Base-by-base conservation (phyloP, 2,888 invertebrate species). In the Dioctria linearis region DNA sequence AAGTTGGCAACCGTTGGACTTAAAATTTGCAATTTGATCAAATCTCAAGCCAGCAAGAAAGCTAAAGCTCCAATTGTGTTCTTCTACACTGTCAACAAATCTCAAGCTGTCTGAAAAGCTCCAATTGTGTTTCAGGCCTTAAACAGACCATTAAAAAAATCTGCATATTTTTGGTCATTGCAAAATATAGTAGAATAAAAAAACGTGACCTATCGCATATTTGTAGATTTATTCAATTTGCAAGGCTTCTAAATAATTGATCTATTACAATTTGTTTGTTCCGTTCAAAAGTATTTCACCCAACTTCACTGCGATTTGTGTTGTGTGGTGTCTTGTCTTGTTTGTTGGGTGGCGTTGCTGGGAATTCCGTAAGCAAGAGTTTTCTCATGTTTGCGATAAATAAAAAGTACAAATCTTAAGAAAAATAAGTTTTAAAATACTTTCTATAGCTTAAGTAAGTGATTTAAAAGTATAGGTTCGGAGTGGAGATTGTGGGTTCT, bases 271-370 rank as follows among this genome's bases (percentile, higher is more conserved):
- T 51, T 51, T 51, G 8, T 51, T 11, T 51, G 51, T 51, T 51
- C 51, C 6, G 6, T 11, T 51, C 8, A 51, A 51, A 51, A 51
- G 51, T 2, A 57, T 11, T 57, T 6, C 57, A 57, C 5, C 57
- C 5, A 57, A 57, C 57, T 57, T 57, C 57, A 57, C 57, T 57
- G 11, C 4, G n/a, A 57, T 57, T 57, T 11, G 11, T 57, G 25
- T 57, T 57, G 57, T 46, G 25, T 57, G 2, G 57, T 46, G 46
- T 46, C 46, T 46, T 25, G 46, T 46, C 46, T 46, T 57, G 25
- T 57, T 57, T 57, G 57, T 57, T 57, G 57, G 25, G 57, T 57
- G 57, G 57, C 57, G 46, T 57, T 57, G 57, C 57, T 57, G n/a
- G 57, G 25, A 13, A 57, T 11, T 57, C 25, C n/a, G 5, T 4